These are phyloP conservation scores for Karalla daura DNA, from an alignment of 2,797 vertebrate species.

Conservation along the genomic window DNA sequence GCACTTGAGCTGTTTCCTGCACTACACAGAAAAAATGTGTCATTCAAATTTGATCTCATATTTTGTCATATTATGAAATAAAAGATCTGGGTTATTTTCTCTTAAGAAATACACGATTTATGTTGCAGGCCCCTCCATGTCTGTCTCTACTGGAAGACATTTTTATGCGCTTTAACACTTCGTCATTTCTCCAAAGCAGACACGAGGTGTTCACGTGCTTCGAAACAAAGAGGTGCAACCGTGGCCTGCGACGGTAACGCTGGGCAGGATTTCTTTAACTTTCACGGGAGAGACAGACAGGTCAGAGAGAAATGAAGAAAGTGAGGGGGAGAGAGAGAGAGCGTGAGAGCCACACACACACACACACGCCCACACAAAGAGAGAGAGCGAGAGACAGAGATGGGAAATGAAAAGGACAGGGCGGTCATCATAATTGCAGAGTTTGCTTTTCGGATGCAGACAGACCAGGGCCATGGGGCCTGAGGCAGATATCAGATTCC, in stretches of 20 bases:
- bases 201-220: no score
- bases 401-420: constrained; percentile 82
- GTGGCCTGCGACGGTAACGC: not conserved
- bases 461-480: constrained; percentile 80
- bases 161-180: no score
- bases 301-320: constrained; percentile 32
- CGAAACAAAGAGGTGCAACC: constrained; percentile 14
- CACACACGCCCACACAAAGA: not conserved
- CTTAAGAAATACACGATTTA: no score
- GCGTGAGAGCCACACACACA: not conserved
- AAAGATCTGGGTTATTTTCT: no score
- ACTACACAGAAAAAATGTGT: no score
- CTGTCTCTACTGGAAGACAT: no score
- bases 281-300: constrained; percentile 24
- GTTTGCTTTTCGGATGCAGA: constrained; percentile 84
- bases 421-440: constrained; percentile 83
- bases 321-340: constrained; percentile 15
- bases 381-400: constrained; percentile 61
- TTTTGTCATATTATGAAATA: no score
- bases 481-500: constrained; percentile 77
- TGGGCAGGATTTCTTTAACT: constrained; percentile 19
- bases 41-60: no score
- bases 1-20: no score
- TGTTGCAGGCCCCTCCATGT: no score
- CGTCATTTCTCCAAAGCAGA: no score